Evolutionary conservation across 2,797 vertebrate genomes (phyloP).

Genomic region (Zalophus californianus): DNA sequence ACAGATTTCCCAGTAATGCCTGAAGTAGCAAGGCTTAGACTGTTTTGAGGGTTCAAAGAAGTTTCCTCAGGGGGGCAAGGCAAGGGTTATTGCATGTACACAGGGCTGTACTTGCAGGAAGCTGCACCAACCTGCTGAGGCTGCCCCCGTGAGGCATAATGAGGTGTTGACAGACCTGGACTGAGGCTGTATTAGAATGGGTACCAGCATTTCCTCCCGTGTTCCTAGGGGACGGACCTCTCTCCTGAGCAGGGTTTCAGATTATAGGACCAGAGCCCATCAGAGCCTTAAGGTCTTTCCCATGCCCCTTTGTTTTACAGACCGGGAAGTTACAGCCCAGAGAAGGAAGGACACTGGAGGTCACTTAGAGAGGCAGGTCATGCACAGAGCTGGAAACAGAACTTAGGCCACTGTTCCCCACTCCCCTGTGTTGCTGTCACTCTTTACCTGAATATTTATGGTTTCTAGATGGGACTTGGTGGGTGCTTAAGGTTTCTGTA

Average conservation of each 20-base stretch:
- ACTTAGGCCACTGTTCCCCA: not conserved
- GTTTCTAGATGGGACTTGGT: not conserved
- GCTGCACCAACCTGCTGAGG: not conserved
- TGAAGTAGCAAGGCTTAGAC: not conserved
- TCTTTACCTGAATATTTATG: not conserved
- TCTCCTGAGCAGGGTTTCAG: not conserved
- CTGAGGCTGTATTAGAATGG: not conserved
- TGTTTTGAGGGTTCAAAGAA: not conserved
- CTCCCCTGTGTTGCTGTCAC: not conserved
- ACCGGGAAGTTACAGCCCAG: not conserved
- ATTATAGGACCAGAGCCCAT: not conserved
- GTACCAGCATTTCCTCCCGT: not conserved
- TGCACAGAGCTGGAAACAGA: not conserved
- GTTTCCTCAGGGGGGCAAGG: not conserved
- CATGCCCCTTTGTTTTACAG: not conserved
- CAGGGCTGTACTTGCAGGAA: not conserved
- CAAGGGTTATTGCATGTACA: not conserved
- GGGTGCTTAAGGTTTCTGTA: not conserved
- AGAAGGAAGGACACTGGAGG: not conserved
- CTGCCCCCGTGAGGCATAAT: not conserved
- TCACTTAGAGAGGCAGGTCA: not conserved
- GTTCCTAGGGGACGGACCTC: not conserved
- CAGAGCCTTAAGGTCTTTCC: not conserved
- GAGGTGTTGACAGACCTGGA: not conserved
- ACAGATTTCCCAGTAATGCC: not conserved